These are phyloP conservation scores for Pteropus rufus DNA, from an alignment of 2,797 vertebrate species.

Conservation along the genomic window DNA sequence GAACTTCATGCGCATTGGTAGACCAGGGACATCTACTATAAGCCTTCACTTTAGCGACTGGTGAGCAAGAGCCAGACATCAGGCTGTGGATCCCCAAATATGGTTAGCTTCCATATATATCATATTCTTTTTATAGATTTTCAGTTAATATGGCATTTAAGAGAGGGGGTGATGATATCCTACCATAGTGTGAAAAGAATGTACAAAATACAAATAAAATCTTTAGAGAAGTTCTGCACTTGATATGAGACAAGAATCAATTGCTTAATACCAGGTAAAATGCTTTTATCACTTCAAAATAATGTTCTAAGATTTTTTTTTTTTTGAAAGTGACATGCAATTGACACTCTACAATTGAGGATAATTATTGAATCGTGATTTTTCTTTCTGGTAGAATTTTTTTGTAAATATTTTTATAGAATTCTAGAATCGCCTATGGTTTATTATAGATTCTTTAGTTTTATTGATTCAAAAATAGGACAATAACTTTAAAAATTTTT, in stretches of 20 bases:
- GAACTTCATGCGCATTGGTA: neutral
- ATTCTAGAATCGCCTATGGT: neutral
- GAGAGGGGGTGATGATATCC: neutral
- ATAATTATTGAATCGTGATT: neutral
- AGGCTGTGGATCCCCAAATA: neutral
- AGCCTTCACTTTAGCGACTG: neutral
- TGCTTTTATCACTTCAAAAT: neutral
- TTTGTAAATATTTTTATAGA: neutral
- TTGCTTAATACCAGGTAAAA: neutral
- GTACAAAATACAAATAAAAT: neutral
- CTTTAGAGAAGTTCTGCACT: neutral
- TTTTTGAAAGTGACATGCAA: neutral
- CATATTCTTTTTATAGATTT: neutral
- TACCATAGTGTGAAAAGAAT: neutral
- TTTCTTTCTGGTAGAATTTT: neutral
- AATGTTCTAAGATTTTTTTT: neutral
- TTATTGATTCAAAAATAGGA: neutral
- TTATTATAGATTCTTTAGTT: neutral
- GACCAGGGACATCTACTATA: neutral
- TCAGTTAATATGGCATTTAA: neutral
- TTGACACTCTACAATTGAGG: neutral
- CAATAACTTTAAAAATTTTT: neutral
- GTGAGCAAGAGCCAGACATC: neutral
- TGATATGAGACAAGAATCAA: neutral
- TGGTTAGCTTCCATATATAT: neutral